Percentiles rank a stretch among this genome's conserved stretches.
Evolutionary conservation across 2,888 invertebrate genomes (phyloP).

Genomic region (Drosophila neotestacea): DNA sequence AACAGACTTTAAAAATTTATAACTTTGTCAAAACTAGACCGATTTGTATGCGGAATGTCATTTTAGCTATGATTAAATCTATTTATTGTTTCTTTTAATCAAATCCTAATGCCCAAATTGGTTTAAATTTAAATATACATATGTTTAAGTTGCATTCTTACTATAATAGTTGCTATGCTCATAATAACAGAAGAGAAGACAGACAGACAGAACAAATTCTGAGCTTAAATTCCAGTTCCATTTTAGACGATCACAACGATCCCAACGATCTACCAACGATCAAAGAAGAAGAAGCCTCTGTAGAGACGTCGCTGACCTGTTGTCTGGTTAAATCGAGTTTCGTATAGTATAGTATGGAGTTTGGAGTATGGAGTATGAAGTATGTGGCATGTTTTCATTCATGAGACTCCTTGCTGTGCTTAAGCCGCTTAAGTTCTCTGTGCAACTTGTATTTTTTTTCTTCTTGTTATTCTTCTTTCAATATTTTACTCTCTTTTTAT

Average conservation of each 20-base stretch:
- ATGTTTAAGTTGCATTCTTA: not conserved
- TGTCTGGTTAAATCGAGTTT: constrained; percentile 61
- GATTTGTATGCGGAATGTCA: too few relatives aligned
- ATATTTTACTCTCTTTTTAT: constrained; percentile 6
- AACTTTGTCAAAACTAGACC: too few relatives aligned
- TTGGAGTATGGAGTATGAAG: constrained; percentile 14
- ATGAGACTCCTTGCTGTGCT: constrained; percentile 56
- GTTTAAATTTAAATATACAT: too few relatives aligned
- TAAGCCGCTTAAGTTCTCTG: constrained; percentile 76
- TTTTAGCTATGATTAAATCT: too few relatives aligned
- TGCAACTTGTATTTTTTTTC: constrained; percentile 41
- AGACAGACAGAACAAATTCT: constrained; percentile 40
- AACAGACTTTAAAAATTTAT: too few relatives aligned
- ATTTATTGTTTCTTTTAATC: too few relatives aligned
- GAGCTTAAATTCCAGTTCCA: constrained; percentile 71
- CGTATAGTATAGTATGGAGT: constrained; percentile 23
- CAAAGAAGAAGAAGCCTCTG: constrained; percentile 1
- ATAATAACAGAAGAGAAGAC: not conserved
- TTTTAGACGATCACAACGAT: constrained; percentile 54
- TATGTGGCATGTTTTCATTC: constrained; percentile 49
- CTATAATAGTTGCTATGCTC: constrained; percentile 17
- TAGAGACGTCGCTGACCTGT: constrained; percentile 47
- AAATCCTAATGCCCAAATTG: too few relatives aligned
- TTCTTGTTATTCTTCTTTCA: constrained; percentile 23
- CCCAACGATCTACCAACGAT: constrained; percentile 2